Conservation (phyloP, 1,140 invertebrate species). For the Propsilocerus akamusi region DNA sequence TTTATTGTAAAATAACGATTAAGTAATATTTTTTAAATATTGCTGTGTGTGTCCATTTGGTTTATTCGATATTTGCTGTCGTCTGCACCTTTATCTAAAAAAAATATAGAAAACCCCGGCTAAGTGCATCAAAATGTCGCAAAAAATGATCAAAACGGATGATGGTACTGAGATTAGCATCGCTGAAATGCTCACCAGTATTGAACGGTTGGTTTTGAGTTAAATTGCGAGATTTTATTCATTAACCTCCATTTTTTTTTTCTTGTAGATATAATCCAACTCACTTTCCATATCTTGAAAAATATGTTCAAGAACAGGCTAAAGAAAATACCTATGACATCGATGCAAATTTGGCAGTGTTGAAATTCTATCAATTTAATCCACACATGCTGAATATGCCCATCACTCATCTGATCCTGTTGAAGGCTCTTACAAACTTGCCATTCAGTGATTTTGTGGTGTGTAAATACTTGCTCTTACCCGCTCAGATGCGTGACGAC, state of each 20-base stretch:
- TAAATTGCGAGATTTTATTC: slow-evolving; percentile 4
- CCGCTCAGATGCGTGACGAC: slow-evolving; percentile 62
- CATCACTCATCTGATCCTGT: slow-evolving; percentile 59
- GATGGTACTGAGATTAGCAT: slow-evolving; percentile 49
- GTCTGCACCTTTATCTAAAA: too few relatives aligned
- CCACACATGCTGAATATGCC: slow-evolving; percentile 70
- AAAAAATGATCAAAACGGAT: slow-evolving; percentile 28
- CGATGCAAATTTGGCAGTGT: slow-evolving; percentile 86
- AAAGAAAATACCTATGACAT: slow-evolving; percentile 88
- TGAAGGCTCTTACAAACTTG: slow-evolving; percentile 90
- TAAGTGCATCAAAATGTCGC: slow-evolving; percentile 19
- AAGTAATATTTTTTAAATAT: too few relatives aligned
- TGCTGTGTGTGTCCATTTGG: too few relatives aligned
- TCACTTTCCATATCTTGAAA: slow-evolving; percentile 71
- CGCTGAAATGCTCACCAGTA: slow-evolving; percentile 47
- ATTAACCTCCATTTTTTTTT: slow-evolving; percentile 11
- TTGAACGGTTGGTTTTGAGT: slow-evolving; percentile 38
- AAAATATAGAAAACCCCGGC: too few relatives aligned
- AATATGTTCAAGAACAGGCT: slow-evolving; percentile 84
- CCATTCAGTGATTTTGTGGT: slow-evolving; percentile 93
- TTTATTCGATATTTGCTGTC: too few relatives aligned
- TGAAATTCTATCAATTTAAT: slow-evolving; percentile 86
- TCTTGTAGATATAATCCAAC: slow-evolving; percentile 78
- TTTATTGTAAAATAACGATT: too few relatives aligned
- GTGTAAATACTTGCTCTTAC: slow-evolving; percentile 84